Evolutionary conservation across 2,797 vertebrate species (phyloP).

Genomic region (Synanceia verrucosa): DNA sequence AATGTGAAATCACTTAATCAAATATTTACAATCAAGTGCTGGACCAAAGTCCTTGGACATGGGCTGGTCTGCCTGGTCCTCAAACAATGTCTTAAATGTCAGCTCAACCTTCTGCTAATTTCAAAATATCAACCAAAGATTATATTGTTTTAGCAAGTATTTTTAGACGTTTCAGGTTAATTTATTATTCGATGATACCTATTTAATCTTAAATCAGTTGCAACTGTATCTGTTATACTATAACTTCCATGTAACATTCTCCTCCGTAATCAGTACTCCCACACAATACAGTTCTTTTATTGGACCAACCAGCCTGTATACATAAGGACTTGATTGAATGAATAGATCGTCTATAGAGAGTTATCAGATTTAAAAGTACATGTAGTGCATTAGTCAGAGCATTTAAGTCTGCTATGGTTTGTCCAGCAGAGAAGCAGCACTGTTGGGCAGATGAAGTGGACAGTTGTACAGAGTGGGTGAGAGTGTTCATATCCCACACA

Average conservation of each 20-base stretch:
- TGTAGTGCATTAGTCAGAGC: slow-evolving; percentile 4
- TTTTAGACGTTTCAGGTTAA: neutral
- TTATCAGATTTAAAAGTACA: neutral
- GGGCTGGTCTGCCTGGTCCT: slow-evolving; percentile 9
- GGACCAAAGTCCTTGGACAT: slow-evolving; percentile 55
- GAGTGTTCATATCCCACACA: slow-evolving; percentile 32
- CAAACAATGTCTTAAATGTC: slow-evolving; percentile 25
- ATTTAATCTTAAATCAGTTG: neutral
- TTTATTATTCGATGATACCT: neutral
- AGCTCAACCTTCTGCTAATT: neutral
- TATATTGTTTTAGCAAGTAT: neutral
- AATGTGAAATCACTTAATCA: slow-evolving; percentile 27
- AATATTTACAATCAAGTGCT: slow-evolving; percentile 44
- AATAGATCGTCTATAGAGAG: neutral
- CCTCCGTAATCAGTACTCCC: neutral
- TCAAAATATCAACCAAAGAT: slow-evolving; percentile 3
- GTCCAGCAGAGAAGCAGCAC: neutral
- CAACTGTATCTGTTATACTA: neutral
- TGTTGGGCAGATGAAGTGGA: slow-evolving; percentile 32
- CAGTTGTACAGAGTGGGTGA: slow-evolving; percentile 43
- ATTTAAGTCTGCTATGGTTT: slow-evolving; percentile 1
- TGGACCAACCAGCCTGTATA: neutral
- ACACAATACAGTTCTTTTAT: neutral
- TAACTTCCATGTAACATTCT: neutral
- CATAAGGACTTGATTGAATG: neutral